phyloP scores from a whole-genome alignment of 2,113 vertebrate genomes.

The Thymallus thymallus region DNA sequence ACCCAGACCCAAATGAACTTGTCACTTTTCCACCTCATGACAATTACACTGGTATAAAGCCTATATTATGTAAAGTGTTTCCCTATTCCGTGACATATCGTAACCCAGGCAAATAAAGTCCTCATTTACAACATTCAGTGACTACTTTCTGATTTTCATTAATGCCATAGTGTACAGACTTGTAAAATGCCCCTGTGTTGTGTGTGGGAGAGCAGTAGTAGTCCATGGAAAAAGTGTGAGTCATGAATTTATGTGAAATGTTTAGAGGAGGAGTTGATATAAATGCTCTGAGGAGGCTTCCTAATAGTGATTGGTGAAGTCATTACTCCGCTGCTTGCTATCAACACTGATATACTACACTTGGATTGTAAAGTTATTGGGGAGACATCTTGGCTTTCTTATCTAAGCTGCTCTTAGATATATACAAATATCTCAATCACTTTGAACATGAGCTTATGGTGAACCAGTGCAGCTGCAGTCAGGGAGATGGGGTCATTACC shows the following conservation, averaged over 20 bases:
- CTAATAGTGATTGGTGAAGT: constrained; percentile 27
- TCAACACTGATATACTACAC: constrained; percentile 40
- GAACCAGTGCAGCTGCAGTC: constrained; percentile 52
- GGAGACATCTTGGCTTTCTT: constrained; percentile 50
- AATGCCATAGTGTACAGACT: no score
- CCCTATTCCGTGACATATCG: no score
- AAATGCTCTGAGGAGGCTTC: constrained; percentile 16
- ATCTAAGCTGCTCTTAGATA: constrained; percentile 28
- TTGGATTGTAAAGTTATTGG: constrained; percentile 39
- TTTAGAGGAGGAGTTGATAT: constrained; percentile 38
- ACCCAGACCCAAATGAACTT: no score
- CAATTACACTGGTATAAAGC: no score
- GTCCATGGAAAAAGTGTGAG: constrained; percentile 35
- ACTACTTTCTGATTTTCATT: no score
- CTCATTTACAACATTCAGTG: no score
- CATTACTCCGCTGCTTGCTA: constrained; percentile 23
- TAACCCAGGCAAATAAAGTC: no score
- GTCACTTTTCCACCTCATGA: no score
- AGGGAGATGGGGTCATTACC: constrained; percentile 8
- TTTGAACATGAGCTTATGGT: constrained; percentile 44
- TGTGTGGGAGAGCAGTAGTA: constrained; percentile 24
- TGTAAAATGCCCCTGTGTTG: no score
- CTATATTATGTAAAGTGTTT: no score
- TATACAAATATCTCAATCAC: constrained; percentile 41
- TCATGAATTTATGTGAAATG: constrained; percentile 35